Conservation (phyloP, 2,797 vertebrate species). For the Setipinna tenuifilis region DNA sequence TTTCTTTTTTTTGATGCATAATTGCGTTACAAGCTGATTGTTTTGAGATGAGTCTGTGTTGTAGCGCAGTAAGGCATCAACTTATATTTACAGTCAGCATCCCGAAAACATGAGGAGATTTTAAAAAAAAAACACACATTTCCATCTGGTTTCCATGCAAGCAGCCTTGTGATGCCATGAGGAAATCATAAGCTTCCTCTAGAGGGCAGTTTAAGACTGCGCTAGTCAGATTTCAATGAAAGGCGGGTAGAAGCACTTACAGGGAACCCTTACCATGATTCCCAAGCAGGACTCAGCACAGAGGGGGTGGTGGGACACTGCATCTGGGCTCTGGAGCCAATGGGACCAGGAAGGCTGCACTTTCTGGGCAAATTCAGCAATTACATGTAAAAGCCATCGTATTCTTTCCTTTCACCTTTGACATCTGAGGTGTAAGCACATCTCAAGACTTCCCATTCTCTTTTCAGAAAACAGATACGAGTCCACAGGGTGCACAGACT, state of each 20-base stretch:
- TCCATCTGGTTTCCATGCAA: background rate
- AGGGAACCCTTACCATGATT: background rate
- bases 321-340: background rate
- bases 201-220: background rate
- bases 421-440: background rate
- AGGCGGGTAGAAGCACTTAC: background rate
- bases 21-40: background rate
- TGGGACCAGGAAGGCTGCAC: background rate
- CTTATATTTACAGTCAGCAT: background rate
- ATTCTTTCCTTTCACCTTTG: background rate
- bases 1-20: no score
- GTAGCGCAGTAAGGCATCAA: no score
- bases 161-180: background rate
- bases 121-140: no score
- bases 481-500: background rate
- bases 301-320: background rate
- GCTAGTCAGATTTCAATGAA: background rate
- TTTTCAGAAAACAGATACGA: background rate
- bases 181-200: background rate
- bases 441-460: background rate
- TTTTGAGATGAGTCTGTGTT: background rate
- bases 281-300: background rate
- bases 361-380: background rate
- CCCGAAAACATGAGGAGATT: background rate
- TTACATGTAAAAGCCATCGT: background rate